Base-by-base conservation (phyloP, 2,888 invertebrate species). In the Cheilosia grossa region DNA sequence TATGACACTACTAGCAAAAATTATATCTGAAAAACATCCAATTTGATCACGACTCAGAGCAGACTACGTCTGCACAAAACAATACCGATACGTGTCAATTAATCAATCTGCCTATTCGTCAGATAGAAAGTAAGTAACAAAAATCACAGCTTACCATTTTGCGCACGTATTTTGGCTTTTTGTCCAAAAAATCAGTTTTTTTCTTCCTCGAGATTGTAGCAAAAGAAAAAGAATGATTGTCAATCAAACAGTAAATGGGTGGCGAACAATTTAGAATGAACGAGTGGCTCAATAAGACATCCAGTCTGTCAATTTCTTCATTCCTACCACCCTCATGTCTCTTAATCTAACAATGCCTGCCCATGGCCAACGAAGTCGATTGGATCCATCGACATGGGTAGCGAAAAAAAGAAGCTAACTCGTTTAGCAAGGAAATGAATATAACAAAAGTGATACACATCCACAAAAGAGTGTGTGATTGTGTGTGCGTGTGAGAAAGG, bases 231-330 rank as follows among this genome's bases (percentile, higher is more conserved):
- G 56, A 69, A 64, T 53, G 40, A 49, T 70, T 81, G 85, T 72
- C 75, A 81, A 85, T 81, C 75, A 85, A 75, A 70, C 33, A 51
- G 49, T 56, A 81, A 81, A 75, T 56, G 75, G 85, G 47, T 75
- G 85, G 81, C 66, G 59, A 81, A 72, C 75, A 80, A 70, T 85
- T 75, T 70, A 54, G 69, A 80, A 75, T 70, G 69, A 74, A 81
- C 66, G 81, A 85, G 75, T 81, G 44, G 81, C 70, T 85, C 81
- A 85, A 70, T 85, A 81, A 75, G 85, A 75, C 67, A 81, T 85
- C 75, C 27, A 85, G 70, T 72, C 59, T 81, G 81, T 72, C 81
- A 85, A 75, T 75, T 75, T 44, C 19, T 59, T 59, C 58, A 67
- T 63, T 69, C 51, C 54, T n/a, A 79, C 69, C 69, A 69, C 42